Evolutionary conservation across 2,888 invertebrate genomes (phyloP), one percentile per base, ranked within the genome.

Genomic region (Dioctria linearis): DNA sequence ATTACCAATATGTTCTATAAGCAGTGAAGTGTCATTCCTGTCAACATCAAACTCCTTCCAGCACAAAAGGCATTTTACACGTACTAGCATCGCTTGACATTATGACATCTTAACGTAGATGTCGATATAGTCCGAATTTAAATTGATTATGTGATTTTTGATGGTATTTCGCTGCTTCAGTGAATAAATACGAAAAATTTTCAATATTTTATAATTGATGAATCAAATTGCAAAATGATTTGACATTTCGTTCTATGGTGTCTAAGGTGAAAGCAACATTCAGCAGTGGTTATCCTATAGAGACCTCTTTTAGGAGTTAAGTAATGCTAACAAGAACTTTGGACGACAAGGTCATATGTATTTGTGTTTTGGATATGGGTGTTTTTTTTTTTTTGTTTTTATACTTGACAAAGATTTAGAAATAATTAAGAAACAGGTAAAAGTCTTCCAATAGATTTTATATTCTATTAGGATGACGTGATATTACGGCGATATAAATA

Each of bases 1-100:
- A 40, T 67, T 42, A 5, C 67, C 51, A 25, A 83, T 81, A 76
- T 83, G 83, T 46, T 71, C 42, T 40, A 83, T 57, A 2, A 83
- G 73, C 3, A 63, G 46, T 40, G 71, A 25, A 11, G 80, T 81
- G 49, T 83, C 80, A 67, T 79, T 65, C 39, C n/a, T 42, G 11
- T 40, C 0, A 25, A 75, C 42, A 39, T 40, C 42, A 6, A 80
- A 71, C 51, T 51, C 63, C n/a, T 80, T 43, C n/a, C 80, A 57
- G 40, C 80, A 80, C 43, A 80, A 57, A 11, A 73, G 63, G 49
- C 80, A 80, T 63, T 69, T 67, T 40, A 80, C 80, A 25, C 43
- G 43, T 40, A 80, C 11, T 11, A 49, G 46, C 78, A 80, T 80
- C 6, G 13, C 54, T 57, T 40, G 25, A 80, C 51, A 79, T 79